These are phyloP conservation scores for Larimichthys crocea DNA, from an alignment of 2,113 vertebrate genomes.

Conservation along the genomic window DNA sequence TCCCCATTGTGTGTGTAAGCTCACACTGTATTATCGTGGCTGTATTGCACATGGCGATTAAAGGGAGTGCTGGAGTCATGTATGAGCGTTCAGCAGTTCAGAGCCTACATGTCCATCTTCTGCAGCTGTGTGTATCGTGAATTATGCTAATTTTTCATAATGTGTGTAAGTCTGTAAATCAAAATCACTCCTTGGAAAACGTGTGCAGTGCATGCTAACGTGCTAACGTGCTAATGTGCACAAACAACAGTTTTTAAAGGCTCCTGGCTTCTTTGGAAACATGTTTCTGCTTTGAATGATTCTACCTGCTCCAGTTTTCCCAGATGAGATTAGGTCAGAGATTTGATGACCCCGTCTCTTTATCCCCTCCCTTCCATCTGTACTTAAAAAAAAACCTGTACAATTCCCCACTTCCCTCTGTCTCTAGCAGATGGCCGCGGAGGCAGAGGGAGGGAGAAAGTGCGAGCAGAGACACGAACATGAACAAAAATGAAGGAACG, in stretches of 20 bases:
- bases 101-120: not conserved
- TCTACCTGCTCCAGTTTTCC: conserved; percentile 67
- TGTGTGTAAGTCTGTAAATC: not conserved
- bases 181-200: not conserved
- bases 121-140: not conserved
- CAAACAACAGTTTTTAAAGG: not conserved
- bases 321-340: conserved; percentile 75
- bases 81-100: conserved; percentile 8
- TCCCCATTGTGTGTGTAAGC: conserved; percentile 37
- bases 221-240: not conserved
- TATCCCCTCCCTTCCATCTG: conserved; percentile 73
- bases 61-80: conserved; percentile 22
- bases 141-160: conserved; percentile 1
- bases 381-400: conserved; percentile 55
- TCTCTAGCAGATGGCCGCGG: conserved; percentile 71
- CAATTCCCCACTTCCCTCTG: conserved; percentile 47
- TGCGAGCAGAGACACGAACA: not conserved
- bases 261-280: not conserved
- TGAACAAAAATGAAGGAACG: not conserved
- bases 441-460: conserved; percentile 44
- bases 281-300: not conserved
- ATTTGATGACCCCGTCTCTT: conserved; percentile 69
- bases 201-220: not conserved
- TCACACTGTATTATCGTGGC: conserved; percentile 34
- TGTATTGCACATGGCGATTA: conserved; percentile 29